phyloP scores from a whole-genome alignment of 2,797 vertebrate species.

The Poeciliopsis presidionis region DNA sequence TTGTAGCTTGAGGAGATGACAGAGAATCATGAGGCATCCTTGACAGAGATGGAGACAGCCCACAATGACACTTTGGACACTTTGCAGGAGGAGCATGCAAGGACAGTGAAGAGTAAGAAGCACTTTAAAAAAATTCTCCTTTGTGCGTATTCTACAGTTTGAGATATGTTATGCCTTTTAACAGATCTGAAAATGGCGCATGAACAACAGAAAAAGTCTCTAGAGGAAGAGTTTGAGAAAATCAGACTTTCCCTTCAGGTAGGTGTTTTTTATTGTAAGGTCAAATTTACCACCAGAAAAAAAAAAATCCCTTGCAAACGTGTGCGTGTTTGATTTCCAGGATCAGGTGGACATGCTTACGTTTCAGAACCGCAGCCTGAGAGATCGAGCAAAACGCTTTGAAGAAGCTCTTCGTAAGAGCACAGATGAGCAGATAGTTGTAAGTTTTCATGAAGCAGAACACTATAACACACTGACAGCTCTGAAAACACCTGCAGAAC shows the following conservation, averaged over 20 bases:
- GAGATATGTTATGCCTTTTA: not conserved
- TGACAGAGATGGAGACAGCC: conserved; percentile 86
- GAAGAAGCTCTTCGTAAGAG: conserved; percentile 94
- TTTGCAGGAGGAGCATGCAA: conserved; percentile 88
- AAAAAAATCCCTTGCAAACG: not conserved
- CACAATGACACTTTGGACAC: conserved; percentile 83
- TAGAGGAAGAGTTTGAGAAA: conserved; percentile 93
- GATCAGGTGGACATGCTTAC: conserved; percentile 97
- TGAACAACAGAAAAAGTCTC: conserved; percentile 89
- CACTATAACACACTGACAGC: not conserved
- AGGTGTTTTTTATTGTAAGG: not conserved
- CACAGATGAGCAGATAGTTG: conserved; percentile 95
- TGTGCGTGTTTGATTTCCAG: conserved; percentile 64
- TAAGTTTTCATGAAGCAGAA: conserved; percentile 58
- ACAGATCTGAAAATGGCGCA: conserved; percentile 90
- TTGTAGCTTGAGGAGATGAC: conserved; percentile 89
- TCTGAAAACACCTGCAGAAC: not conserved
- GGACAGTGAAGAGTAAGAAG: conserved; percentile 88
- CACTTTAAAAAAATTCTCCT: not conserved
- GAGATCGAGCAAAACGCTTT: conserved; percentile 92
- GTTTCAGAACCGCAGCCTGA: conserved; percentile 93
- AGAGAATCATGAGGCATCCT: conserved; percentile 82
- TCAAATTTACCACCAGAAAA: not conserved
- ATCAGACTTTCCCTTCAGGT: conserved; percentile 94
- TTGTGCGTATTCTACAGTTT: not conserved